phyloP scores from a whole-genome alignment of 2,888 invertebrate genomes.

The Ametastegia equiseti region DNA sequence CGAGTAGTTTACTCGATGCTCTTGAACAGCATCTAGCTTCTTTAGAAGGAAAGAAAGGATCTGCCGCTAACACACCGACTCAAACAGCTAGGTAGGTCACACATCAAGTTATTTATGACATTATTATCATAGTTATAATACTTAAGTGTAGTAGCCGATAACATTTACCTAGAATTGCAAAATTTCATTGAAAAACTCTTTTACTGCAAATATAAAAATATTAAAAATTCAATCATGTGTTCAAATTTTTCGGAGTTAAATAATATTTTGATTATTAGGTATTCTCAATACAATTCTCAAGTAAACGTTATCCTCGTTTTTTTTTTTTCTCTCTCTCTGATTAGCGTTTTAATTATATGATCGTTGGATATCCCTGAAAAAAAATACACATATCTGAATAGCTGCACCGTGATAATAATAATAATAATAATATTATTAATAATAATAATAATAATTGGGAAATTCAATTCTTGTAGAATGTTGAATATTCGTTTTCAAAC shows the following conservation, averaged over 20 bases:
- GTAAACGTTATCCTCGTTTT: constrained; percentile 7
- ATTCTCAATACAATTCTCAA: constrained; percentile 1
- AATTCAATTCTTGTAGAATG: not conserved
- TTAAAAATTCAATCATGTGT: not conserved
- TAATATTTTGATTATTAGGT: not conserved
- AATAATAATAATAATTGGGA: no score
- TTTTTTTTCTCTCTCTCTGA: not conserved
- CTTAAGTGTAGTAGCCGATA: constrained; percentile 22
- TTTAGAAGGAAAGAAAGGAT: constrained; percentile 94
- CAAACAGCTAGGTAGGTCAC: constrained; percentile 87
- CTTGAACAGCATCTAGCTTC: constrained; percentile 96
- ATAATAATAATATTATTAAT: no score
- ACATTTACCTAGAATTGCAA: constrained; percentile 23
- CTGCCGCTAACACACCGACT: constrained; percentile 91
- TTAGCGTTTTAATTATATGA: no score
- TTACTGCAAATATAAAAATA: not conserved
- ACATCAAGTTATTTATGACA: not conserved
- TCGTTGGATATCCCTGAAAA: not conserved
- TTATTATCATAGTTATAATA: not conserved
- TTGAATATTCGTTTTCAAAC: not conserved
- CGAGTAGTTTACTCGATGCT: constrained; percentile 97
- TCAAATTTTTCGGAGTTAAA: no score
- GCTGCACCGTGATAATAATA: no score
- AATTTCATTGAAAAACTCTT: not conserved
- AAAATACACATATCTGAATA: no score